Percentiles rank a stretch among this genome's conserved stretches.
These are phyloP conservation scores for Odontamblyopus rebecca DNA, from an alignment of 2,797 vertebrate species.

Conservation along the genomic window DNA sequence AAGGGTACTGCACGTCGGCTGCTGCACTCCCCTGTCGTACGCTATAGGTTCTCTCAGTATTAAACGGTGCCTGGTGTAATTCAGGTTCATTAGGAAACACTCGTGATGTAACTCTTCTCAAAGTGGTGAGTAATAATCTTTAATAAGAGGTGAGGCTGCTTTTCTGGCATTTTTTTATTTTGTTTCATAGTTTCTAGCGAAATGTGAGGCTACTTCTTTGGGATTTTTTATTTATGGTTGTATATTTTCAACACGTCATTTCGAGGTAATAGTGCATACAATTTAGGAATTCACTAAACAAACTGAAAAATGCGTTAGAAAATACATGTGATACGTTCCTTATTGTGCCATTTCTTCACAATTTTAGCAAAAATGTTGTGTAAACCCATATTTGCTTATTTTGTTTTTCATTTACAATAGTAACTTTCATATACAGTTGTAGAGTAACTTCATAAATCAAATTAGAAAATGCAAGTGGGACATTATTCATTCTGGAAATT, in stretches of 20 bases:
- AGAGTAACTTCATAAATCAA: too few relatives aligned
- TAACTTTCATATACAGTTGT: too few relatives aligned
- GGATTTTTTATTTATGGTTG: too few relatives aligned
- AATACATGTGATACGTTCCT: too few relatives aligned
- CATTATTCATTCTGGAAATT: too few relatives aligned
- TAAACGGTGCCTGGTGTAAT: slow-evolving; percentile 33
- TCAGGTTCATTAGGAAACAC: slow-evolving; percentile 25
- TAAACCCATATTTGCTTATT: neutral
- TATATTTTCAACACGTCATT: neutral
- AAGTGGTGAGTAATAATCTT: neutral
- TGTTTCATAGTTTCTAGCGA: neutral
- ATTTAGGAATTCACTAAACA: too few relatives aligned
- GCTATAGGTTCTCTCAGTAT: slow-evolving; percentile 17
- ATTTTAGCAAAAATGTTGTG: neutral
- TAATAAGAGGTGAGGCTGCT: neutral
- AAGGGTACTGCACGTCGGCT: slow-evolving; percentile 34
- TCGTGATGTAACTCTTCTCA: neutral
- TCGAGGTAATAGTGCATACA: too few relatives aligned
- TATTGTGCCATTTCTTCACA: neutral
- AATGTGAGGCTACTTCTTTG: neutral
- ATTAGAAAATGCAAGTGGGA: too few relatives aligned
- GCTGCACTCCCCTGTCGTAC: slow-evolving; percentile 47
- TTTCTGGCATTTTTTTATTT: neutral
- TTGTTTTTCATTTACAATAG: neutral
- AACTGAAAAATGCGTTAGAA: too few relatives aligned